Percentiles rank a stretch among this genome's conserved stretches.
These are phyloP conservation scores for Aselliscus stoliczkanus DNA, from an alignment of 2,797 vertebrate species.

Conservation along the genomic window DNA sequence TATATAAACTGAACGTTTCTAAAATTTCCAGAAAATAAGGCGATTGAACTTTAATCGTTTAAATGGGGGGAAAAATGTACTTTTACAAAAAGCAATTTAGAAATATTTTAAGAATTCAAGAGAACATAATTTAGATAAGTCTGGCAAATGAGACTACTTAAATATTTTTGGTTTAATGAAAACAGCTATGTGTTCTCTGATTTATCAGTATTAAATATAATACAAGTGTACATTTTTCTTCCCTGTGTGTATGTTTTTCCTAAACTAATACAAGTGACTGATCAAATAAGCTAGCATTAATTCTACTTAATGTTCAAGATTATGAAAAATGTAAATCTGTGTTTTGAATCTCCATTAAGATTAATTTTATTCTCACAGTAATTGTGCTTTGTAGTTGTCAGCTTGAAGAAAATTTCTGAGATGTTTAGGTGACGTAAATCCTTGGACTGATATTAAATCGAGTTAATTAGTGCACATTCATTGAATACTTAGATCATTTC, in stretches of 20 bases:
- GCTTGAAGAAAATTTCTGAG: background rate
- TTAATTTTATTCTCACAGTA: constrained; percentile 9
- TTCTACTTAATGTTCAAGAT: background rate
- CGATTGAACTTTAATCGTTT: constrained; percentile 13
- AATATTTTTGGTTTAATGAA: constrained; percentile 39
- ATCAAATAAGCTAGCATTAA: background rate
- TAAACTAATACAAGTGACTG: background rate
- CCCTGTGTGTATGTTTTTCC: background rate
- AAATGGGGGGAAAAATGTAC: background rate
- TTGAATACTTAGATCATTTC: background rate
- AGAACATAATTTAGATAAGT: background rate
- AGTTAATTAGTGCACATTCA: background rate
- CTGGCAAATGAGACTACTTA: constrained; percentile 14
- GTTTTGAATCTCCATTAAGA: background rate
- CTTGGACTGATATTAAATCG: background rate
- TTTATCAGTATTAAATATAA: constrained; percentile 14
- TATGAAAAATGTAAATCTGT: constrained; percentile 16
- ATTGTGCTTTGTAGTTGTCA: background rate
- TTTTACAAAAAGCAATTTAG: background rate
- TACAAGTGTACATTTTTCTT: background rate
- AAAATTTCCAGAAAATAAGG: constrained; percentile 19
- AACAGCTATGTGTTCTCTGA: background rate
- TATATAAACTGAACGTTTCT: background rate
- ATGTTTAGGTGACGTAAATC: background rate
- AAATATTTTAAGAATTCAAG: constrained; percentile 20